These are phyloP conservation scores for Monochamus alternatus DNA, from an alignment of 2,888 invertebrate genomes.

Conservation along the genomic window DNA sequence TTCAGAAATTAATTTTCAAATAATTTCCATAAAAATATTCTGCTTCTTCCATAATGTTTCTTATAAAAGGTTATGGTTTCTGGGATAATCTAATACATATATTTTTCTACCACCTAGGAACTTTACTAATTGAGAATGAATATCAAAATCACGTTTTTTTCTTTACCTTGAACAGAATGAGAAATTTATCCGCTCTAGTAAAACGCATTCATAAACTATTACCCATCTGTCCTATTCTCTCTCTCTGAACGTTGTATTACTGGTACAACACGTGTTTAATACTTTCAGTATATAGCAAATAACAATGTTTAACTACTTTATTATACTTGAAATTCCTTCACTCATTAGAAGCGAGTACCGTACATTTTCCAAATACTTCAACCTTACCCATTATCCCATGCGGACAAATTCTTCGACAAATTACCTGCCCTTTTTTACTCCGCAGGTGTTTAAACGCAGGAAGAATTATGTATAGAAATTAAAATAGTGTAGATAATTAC, in stretches of 20 bases:
- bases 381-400: background rate
- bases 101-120: too few species aligned
- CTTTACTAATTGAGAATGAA: too few species aligned
- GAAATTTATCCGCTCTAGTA: background rate
- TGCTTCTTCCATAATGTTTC: too few species aligned
- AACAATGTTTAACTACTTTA: slow-evolving; percentile 14
- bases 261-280: slow-evolving; percentile 14
- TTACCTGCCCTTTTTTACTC: background rate
- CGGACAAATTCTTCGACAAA: background rate
- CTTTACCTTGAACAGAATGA: too few species aligned
- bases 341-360: background rate
- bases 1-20: too few species aligned
- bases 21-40: too few species aligned
- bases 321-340: slow-evolving; percentile 12
- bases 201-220: background rate
- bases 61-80: too few species aligned
- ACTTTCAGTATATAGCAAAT: slow-evolving; percentile 20
- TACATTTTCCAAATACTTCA: slow-evolving; percentile 5
- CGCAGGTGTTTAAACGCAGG: background rate
- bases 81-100: too few species aligned
- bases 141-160: too few species aligned
- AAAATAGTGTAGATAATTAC: background rate
- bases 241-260: background rate
- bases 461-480: background rate
- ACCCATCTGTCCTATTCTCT: background rate